Evolutionary conservation across 2,113 vertebrate genomes (phyloP).

Genomic region (Xiphophorus couchianus): DNA sequence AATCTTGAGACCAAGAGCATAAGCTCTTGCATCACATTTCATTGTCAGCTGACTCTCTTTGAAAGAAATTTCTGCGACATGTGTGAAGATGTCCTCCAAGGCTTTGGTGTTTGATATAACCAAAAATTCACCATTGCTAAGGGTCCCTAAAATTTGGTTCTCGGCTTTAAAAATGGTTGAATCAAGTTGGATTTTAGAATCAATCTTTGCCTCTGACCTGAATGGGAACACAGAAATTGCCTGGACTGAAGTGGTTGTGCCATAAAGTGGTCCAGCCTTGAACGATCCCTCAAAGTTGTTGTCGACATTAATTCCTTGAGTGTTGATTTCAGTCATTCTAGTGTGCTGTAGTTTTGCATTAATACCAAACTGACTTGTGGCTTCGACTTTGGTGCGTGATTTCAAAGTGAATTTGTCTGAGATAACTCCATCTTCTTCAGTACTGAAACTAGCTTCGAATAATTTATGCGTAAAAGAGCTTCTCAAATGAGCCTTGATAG

Average conservation of each 20-base stretch:
- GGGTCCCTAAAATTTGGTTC: conserved; percentile 80
- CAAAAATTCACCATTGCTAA: conserved; percentile 75
- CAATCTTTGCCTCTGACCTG: conserved; percentile 73
- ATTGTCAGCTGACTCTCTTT: conserved; percentile 81
- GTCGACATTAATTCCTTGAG: conserved; percentile 74
- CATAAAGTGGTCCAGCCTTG: conserved; percentile 77
- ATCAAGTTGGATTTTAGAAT: conserved; percentile 83
- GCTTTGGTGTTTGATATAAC: conserved; percentile 83
- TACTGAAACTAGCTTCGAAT: conserved; percentile 81
- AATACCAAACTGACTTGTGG: conserved; percentile 83
- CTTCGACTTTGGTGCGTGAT: conserved; percentile 77
- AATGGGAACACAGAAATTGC: conserved; percentile 70
- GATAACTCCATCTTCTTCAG: conserved; percentile 70
- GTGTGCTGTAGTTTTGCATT: conserved; percentile 75
- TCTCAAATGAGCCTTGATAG: conserved; percentile 71
- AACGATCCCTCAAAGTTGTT: conserved; percentile 77
- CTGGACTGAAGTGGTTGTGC: conserved; percentile 74
- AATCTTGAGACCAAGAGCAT: conserved; percentile 74
- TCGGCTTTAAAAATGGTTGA: conserved; percentile 81
- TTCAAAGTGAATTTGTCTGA: conserved; percentile 71
- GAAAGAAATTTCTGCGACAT: conserved; percentile 80
- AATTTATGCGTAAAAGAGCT: conserved; percentile 85
- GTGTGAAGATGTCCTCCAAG: conserved; percentile 81
- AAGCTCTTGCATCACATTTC: conserved; percentile 83
- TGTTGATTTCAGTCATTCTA: conserved; percentile 67